Evolutionary conservation across 2,888 invertebrate species (phyloP).

Genomic region (Parnassius smintheus): DNA sequence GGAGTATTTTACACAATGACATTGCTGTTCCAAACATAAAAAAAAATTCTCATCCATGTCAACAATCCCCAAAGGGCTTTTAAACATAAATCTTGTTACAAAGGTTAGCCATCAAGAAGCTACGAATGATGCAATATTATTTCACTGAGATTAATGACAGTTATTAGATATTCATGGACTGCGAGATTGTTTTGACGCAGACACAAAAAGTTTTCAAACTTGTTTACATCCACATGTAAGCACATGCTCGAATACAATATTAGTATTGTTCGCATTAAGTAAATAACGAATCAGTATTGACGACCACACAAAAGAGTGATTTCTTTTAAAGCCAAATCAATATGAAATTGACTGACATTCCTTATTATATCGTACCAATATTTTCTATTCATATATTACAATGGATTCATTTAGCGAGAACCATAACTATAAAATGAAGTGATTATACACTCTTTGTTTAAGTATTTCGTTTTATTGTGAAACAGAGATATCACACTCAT

Average conservation of each 20-base stretch:
- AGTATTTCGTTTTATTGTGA: too few relatives aligned
- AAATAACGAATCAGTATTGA: slow-evolving; percentile 20
- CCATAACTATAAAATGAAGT: too few relatives aligned
- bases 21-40: slow-evolving; percentile 1
- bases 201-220: slow-evolving; percentile 1
- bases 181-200: slow-evolving; percentile 10
- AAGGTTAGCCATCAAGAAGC: slow-evolving; percentile 54
- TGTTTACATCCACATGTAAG: background rate
- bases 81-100: slow-evolving; percentile 53
- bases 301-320: slow-evolving; percentile 26
- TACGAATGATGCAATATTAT: slow-evolving; percentile 38
- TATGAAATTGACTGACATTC: background rate
- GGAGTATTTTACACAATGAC: slow-evolving; percentile 1
- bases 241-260: background rate
- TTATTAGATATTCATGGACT: slow-evolving; percentile 30
- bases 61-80: slow-evolving; percentile 48
- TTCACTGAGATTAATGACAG: slow-evolving; percentile 17
- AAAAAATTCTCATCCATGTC: slow-evolving; percentile 20
- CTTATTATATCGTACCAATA: background rate
- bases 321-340: slow-evolving; percentile 25
- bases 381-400: background rate
- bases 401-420: background rate
- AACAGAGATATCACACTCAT: too few relatives aligned
- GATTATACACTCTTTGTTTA: background rate
- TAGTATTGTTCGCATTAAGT: slow-evolving; percentile 11